Base-by-base conservation (phyloP, 2,888 invertebrate genomes). In the Cephus rjabovi region DNA sequence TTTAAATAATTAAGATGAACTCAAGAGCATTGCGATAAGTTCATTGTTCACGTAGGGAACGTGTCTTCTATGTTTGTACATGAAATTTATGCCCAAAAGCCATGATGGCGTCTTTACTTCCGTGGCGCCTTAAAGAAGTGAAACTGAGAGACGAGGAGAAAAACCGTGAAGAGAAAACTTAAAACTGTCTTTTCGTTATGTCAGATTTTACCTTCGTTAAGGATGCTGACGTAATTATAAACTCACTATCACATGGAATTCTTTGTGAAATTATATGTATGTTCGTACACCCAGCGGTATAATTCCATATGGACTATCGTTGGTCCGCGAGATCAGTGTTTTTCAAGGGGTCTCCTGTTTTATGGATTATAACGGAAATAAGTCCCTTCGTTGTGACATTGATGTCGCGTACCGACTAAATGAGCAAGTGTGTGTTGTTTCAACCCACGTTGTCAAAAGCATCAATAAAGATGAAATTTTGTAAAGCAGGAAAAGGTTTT, bases 391-490 rank as follows among this genome's bases (percentile, higher is more conserved):
- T 23, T 23, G 9, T 56, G 23, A 23, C 56, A 9, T 9, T 56
- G 56, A 56, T 56, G 23, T 56, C 56, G 56, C 56, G 23, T 75
- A 34, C 23, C 31, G 34, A 70, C 68, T 56, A 33, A 12, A 69
- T 31, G 34, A 71, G 23, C 56, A 70, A 70, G 31, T 85, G 84
- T 84, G 86, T 84, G 87, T 85, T 87, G 87, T 88, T 85, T 87
- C 84, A 86, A 86, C 87, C 86, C 88, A 89, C 86, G 88, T 88
- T 89, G 89, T 89, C 87, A 84, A 90, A 80, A 84, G 83, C 86
- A 90, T 89, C 85, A 90, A 90, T 90, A 90, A 90, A 90, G 83
- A 84, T 81, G 84, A 89, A 86, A 86, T 90, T 90, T 89, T 89
- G 86, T 89, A 88, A 88, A 87, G 56, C 56, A 56, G 9, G 56